Base-by-base conservation (phyloP, 2,113 vertebrate genomes). In the Malurus elegans region DNA sequence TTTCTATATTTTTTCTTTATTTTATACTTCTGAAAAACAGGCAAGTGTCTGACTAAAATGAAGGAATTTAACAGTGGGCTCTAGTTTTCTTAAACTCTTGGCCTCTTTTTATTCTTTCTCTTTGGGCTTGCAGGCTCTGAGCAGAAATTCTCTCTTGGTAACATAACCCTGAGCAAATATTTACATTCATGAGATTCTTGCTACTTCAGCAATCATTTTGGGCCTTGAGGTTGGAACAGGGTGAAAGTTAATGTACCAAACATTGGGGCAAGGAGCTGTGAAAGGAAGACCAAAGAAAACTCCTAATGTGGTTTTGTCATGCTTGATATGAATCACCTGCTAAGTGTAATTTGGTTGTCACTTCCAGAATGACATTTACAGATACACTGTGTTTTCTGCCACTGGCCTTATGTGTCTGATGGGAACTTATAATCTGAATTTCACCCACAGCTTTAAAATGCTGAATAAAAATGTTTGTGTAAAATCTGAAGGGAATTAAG, bases 101-200 rank as follows among this genome's bases (percentile, higher is more conserved):
- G 82, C 85, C 88, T 79, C 72, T 80, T 89, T 84, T 81, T 89
- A 36, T 79, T 95, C 78, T 89, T 85, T 92, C 62, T 86, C 83
- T 90, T 88, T 53, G 64, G 82, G 31, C 38, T 88, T 88, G 60
- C 48, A 69, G 29, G 25, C 60, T 82, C 79, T 92, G 67, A 94
- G 83, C 69, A 93, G 72, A 88, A 93, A 93, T 86, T 88, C 71
- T 90, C 32, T 86, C 64, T 80, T 78, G 40, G 79, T 93, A 93
- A 93, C 69, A 90, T 79, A 90, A 96, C 40, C 48, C 82, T 71
- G 48, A 88, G 73, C 79, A 92, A 96, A 95, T 93, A 92, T 95
- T 96, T 96, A 95, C 88, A 88, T 97, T 96, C 69, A 86, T 82
- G 67, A 92, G 79, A 92, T 97, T 96, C 93, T 96, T 93, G 86